Conservation (phyloP, 2,888 invertebrate species). For the Hyalella azteca region DNA sequence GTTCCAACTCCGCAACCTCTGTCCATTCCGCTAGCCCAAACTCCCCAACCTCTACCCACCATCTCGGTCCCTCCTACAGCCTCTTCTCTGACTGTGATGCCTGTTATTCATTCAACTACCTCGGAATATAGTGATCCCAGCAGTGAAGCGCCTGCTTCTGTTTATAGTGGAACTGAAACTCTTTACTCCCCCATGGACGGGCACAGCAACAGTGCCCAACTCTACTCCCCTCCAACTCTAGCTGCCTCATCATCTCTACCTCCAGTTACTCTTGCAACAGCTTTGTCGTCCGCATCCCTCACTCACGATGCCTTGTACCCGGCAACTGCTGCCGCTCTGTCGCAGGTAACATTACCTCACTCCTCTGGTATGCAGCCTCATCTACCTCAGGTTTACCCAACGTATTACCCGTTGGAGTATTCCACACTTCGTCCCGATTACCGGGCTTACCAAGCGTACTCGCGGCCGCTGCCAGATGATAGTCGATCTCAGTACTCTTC, state of each 20-base stretch:
- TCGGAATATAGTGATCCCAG: constrained; percentile 41
- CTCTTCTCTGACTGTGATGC: constrained; percentile 37
- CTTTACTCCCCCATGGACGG: constrained; percentile 55
- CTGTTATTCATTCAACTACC: constrained; percentile 35
- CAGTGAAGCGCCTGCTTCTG: constrained; percentile 40
- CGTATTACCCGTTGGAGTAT: constrained; percentile 56
- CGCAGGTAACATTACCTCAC: constrained; percentile 35
- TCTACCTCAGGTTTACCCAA: constrained; percentile 57
- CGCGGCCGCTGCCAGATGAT: constrained; percentile 52
- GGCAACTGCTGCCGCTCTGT: constrained; percentile 37
- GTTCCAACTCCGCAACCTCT: background rate
- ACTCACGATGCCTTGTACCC: constrained; percentile 39
- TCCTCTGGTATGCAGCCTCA: constrained; percentile 42
- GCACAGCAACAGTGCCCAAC: constrained; percentile 46
- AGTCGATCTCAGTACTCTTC: constrained; percentile 56
- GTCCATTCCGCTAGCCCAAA: constrained; percentile 1
- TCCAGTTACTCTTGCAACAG: constrained; percentile 22
- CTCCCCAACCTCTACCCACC: background rate
- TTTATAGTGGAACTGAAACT: constrained; percentile 39
- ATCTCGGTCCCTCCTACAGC: background rate
- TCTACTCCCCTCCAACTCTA: constrained; percentile 51
- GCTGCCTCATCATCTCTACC: constrained; percentile 22
- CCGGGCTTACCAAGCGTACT: constrained; percentile 53
- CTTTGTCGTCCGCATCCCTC: constrained; percentile 24
- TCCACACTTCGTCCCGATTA: constrained; percentile 54